These are phyloP conservation scores for Laticauda laticaudata DNA, from an alignment of 2,113 vertebrate genomes.

Conservation along the genomic window DNA sequence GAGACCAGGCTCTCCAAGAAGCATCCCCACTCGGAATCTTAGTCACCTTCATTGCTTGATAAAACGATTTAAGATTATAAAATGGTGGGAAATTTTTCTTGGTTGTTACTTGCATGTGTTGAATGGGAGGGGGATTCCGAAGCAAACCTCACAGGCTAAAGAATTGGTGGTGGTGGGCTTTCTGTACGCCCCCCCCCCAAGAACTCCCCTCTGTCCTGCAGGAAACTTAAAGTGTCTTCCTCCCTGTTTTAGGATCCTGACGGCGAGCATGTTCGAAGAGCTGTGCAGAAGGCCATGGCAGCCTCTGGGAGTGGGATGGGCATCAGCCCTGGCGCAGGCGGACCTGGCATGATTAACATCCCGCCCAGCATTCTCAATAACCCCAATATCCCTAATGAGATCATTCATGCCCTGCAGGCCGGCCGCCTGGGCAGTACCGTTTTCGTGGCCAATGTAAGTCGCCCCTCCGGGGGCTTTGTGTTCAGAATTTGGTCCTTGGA, in stretches of 20 bases:
- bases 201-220: background rate
- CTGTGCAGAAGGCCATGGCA: constrained; percentile 85
- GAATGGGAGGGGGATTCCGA: background rate
- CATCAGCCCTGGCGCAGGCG: constrained; percentile 79
- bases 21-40: too few relatives aligned
- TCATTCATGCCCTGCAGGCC: constrained; percentile 94
- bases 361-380: constrained; percentile 95
- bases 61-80: too few relatives aligned
- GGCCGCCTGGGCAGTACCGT: constrained; percentile 93
- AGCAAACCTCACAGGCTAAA: background rate
- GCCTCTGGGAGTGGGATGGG: constrained; percentile 74
- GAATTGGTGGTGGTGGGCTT: background rate
- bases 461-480: background rate
- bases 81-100: too few relatives aligned
- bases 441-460: constrained; percentile 94
- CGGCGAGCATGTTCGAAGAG: constrained; percentile 90
- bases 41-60: background rate
- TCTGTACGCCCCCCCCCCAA: background rate
- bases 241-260: constrained; percentile 81
- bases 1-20: background rate
- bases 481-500: background rate
- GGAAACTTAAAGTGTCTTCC: background rate
- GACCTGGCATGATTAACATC: constrained; percentile 88
- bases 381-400: constrained; percentile 94
- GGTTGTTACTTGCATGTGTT: background rate